Base-by-base conservation (phyloP, 2,888 invertebrate genomes). In the Fabriciana adippe region DNA sequence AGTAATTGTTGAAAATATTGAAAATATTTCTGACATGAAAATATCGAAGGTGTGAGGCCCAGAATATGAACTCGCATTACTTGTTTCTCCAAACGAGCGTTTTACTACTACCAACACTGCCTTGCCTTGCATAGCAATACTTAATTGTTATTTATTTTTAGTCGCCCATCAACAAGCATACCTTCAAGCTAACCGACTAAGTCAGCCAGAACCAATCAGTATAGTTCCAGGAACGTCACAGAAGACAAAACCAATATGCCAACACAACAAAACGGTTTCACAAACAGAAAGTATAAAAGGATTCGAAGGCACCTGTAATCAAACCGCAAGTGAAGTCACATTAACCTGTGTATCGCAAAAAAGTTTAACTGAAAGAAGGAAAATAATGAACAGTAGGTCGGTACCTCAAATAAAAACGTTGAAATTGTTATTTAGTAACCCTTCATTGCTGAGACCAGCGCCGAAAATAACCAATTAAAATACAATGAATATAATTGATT, bases 151-250 rank as follows among this genome's bases (percentile, higher is more conserved):
- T 35, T 21, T 18, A 31, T 56, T 51, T 66, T n/a, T 54, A 66
- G 66, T 66, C 61, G 60, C 60, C 16, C 61, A 66, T 35, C 66
- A 66, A 61, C 60, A 66, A 61, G 61, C 66, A 2, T 61, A 61
- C 60, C 41, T 66, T 5, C 50, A 55, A 50, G 41, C 55, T 41
- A 47, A 50, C 15, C 48, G 50, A 48, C 26, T 61, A 11, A 45
- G 16, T 1, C 18, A 15, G 3, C 54, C 53, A 50, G 45, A 62
- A 6, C 16, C 55, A 18, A 41, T 50, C 50, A 41, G 48, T 31
- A 18, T 55, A 18, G 50, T 16, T 16, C 56, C 13, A 41, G 55
- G 18, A 50, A 14, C 48, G 50, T 61, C 61, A 50, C 50, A 54
- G 15, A 65, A 59, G 16, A 59, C 53, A 8, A 21, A 41, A 14